Evolutionary conservation across 2,888 invertebrate genomes (phyloP).

Genomic region (Erannis defoliaria): DNA sequence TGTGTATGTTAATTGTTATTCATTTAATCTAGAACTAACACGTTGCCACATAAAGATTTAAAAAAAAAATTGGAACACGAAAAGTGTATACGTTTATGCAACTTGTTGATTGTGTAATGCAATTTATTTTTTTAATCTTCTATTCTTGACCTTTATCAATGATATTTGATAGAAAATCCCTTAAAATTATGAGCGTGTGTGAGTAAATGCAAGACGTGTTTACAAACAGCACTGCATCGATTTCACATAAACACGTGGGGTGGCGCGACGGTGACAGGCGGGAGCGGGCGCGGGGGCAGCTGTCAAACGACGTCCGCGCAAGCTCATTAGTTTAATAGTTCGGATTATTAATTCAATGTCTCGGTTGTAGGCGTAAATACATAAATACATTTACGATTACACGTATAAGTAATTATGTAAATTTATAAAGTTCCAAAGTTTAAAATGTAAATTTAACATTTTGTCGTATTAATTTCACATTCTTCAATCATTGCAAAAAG

Average conservation of each 20-base stretch:
- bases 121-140: background rate
- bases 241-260: conserved; percentile 80
- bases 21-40: no score
- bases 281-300: conserved; percentile 22
- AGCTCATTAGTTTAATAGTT: conserved; percentile 1
- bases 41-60: background rate
- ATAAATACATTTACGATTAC: background rate
- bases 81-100: conserved; percentile 39
- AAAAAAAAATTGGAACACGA: background rate
- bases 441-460: no score
- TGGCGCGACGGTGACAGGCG: conserved; percentile 33
- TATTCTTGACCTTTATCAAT: background rate
- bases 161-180: conserved; percentile 5
- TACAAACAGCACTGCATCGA: conserved; percentile 85
- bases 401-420: background rate
- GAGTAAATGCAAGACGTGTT: conserved; percentile 67
- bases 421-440: no score
- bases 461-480: no score
- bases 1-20: no score
- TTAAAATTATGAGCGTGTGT: conserved; percentile 25
- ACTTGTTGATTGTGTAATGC: conserved; percentile 55
- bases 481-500: no score
- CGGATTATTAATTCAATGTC: background rate
- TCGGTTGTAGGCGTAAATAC: background rate
- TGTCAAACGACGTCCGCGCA: background rate